phyloP scores from a whole-genome alignment of 2,888 invertebrate genomes.

The Sipha maydis region DNA sequence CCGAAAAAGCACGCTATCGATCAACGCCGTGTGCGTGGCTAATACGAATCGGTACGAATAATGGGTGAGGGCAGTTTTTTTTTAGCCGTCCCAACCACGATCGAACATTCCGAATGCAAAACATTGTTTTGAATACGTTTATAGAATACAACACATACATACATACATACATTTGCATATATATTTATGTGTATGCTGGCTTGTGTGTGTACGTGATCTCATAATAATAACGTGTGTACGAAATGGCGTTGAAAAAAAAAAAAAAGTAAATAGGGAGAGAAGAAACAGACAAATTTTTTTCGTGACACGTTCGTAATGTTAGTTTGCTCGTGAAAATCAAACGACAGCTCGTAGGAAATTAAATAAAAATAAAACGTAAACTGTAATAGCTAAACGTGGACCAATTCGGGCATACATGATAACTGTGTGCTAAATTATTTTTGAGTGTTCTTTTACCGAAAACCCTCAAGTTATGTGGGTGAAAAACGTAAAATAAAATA shows the following conservation, averaged over 20 bases:
- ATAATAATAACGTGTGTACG: constrained; percentile 27
- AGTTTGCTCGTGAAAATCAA: constrained; percentile 1
- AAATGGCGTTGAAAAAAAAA: neutral
- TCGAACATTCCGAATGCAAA: neutral
- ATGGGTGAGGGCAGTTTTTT: constrained; percentile 1
- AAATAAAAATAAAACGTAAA: neutral
- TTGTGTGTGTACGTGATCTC: constrained; percentile 42
- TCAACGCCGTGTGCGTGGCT: constrained; percentile 1
- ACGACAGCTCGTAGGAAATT: neutral
- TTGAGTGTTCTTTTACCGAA: too few relatives aligned
- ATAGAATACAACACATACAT: neutral
- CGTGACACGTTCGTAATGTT: neutral
- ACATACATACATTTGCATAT: neutral
- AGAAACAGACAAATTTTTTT: neutral
- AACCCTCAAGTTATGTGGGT: too few relatives aligned
- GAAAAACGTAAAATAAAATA: too few relatives aligned
- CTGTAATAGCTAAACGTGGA: neutral
- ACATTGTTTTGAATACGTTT: neutral
- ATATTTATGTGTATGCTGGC: too few relatives aligned
- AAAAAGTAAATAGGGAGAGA: neutral
- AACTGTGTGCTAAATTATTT: too few relatives aligned
- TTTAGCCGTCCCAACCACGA: neutral
- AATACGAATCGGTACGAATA: constrained; percentile 46
- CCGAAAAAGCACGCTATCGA: constrained; percentile 21
- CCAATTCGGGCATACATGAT: too few relatives aligned